Percentiles rank a stretch among this genome's conserved stretches.
These are phyloP conservation scores for Idaea dimidiata DNA, from an alignment of 2,888 invertebrate species.

Conservation along the genomic window DNA sequence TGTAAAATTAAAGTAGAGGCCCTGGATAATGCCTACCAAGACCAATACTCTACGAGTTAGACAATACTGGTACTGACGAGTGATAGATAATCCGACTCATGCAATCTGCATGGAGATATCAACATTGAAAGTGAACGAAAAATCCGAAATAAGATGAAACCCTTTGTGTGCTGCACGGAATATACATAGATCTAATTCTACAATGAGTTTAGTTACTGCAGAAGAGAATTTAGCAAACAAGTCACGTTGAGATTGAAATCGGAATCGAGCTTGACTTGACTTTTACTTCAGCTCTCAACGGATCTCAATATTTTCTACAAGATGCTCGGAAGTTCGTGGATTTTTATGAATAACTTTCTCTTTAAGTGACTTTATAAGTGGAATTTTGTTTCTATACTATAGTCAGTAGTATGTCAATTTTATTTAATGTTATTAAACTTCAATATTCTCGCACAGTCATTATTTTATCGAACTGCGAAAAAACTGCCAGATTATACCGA, in stretches of 20 bases:
- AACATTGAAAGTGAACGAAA: not conserved
- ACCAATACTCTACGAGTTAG: too few relatives aligned
- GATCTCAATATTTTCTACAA: slow-evolving; percentile 20
- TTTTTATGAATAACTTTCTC: slow-evolving; percentile 9
- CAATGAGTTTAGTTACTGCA: not conserved
- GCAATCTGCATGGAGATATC: too few relatives aligned
- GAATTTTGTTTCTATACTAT: slow-evolving; percentile 5
- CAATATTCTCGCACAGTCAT: too few relatives aligned
- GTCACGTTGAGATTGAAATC: slow-evolving; percentile 39
- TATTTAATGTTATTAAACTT: too few relatives aligned
- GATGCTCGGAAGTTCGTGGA: slow-evolving; percentile 6
- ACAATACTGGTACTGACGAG: too few relatives aligned
- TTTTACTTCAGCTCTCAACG: slow-evolving; percentile 26
- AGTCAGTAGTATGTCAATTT: too few relatives aligned
- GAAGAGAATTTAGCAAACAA: slow-evolving; percentile 22
- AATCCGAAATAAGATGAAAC: not conserved
- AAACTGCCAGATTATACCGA: too few relatives aligned
- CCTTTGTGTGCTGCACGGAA: not conserved
- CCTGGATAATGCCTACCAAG: too few relatives aligned
- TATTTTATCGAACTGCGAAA: too few relatives aligned
- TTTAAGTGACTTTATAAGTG: not conserved
- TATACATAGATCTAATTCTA: not conserved
- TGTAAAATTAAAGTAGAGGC: too few relatives aligned
- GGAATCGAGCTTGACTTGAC: slow-evolving; percentile 32
- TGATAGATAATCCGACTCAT: too few relatives aligned